Evolutionary conservation across 2,888 invertebrate species (phyloP), one percentile per base, ranked within the genome.

Genomic region (Mesoligia furuncula): DNA sequence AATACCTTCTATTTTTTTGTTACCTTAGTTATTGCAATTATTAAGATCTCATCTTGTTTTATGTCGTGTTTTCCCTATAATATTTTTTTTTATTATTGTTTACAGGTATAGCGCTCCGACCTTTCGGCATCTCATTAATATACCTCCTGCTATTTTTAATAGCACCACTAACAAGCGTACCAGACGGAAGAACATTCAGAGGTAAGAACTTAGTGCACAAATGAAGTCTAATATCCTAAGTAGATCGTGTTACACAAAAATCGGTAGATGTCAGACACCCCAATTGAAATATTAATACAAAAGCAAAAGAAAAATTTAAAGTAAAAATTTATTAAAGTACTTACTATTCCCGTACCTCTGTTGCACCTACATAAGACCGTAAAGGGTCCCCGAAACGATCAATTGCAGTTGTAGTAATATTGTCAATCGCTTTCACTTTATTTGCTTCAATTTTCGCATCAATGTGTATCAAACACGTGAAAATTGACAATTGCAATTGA

Each of bases 61-160:
- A 27, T 54, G 6, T 57, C 13, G 17, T 59, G 45, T 42, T 6
- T 54, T 54, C 62, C 15, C 1, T 64, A 17, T 66, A 45, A 72
- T 70, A n/a, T 62, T 71, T 73, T 73, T 80, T 36, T 71, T 72
- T 45, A 48, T 71, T 65, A 90, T 94, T 93, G 91, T 90, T 97
- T 97, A 80, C 97, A 99, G 99, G 98, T 97, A 97, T 98, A 91
- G 97, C 98, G 91, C 97, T 98, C 93, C 98, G 99, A 91, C 99
- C 99, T 74, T 98, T 98, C 90, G 98, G 98, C 89, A 96, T 99
- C 85, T 99, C 99, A 57, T 96, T 98, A 85, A 95, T 98, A 88
- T 99, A 99, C 95, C 97, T 99, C 88, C 95, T 98, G 83, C 97
- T 99, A 92, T 97, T 98, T 95, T 97, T 99, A 90, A 97, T 98